Evolutionary conservation across 2,113 vertebrate species (phyloP).

Genomic region (Spea bombifrons): DNA sequence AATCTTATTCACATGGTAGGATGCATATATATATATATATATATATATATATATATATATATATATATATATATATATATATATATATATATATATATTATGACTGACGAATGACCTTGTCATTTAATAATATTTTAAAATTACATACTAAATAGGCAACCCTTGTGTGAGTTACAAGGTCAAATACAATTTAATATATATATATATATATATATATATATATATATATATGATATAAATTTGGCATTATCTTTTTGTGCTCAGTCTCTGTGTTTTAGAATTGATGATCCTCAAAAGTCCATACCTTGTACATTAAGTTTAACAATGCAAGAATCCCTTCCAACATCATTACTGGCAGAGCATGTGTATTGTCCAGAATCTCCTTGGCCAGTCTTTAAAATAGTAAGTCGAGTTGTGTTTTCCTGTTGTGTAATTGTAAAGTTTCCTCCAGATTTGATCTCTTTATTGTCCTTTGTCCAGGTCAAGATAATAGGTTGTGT

Average conservation of each 20-base stretch:
- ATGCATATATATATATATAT: too few relatives aligned
- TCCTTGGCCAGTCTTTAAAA: slow-evolving; percentile 79
- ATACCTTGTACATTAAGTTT: slow-evolving; percentile 89
- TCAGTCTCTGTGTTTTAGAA: too few relatives aligned
- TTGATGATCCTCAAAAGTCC: neutral
- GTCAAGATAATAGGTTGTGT: slow-evolving; percentile 87
- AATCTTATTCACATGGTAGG: too few relatives aligned
- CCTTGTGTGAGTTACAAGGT: neutral
- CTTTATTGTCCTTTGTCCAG: slow-evolving; percentile 92
- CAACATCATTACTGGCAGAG: slow-evolving; percentile 85
- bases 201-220: too few relatives aligned
- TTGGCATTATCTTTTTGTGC: too few relatives aligned
- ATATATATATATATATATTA: too few relatives aligned
- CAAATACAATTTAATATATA: neutral
- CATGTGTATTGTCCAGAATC: slow-evolving; percentile 86
- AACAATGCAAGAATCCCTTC: slow-evolving; percentile 84
- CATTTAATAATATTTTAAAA: too few relatives aligned
- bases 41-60: too few relatives aligned
- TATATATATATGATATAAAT: too few relatives aligned
- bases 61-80: too few relatives aligned
- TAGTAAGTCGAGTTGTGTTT: slow-evolving; percentile 76
- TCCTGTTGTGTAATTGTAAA: slow-evolving; percentile 87
- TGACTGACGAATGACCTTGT: too few relatives aligned
- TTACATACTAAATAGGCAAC: too few relatives aligned
- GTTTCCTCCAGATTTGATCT: slow-evolving; percentile 86